phyloP scores from a whole-genome alignment of 2,888 invertebrate genomes.

The Drosophila neutralis region DNA sequence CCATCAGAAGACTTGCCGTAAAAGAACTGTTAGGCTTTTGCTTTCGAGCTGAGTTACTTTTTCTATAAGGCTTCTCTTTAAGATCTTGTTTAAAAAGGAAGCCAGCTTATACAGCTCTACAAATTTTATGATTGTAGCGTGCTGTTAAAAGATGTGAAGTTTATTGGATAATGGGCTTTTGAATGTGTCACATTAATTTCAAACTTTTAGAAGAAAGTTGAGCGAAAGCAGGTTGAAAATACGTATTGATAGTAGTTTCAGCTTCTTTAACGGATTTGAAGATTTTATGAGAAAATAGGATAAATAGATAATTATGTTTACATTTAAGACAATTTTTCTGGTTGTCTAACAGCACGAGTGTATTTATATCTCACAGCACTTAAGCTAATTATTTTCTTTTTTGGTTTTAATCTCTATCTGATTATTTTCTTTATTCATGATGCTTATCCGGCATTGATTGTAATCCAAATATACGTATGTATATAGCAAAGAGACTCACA shows the following conservation, averaged over 20 bases:
- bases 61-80: slow-evolving; percentile 48
- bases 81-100: slow-evolving; percentile 23
- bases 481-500: slow-evolving; percentile 1
- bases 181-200: slow-evolving; percentile 27
- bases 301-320: not conserved
- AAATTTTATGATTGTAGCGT: slow-evolving; percentile 13
- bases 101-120: slow-evolving; percentile 22
- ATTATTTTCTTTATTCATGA: slow-evolving; percentile 6
- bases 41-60: slow-evolving; percentile 35
- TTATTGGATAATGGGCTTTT: slow-evolving; percentile 22
- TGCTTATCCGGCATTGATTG: slow-evolving; percentile 37
- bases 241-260: not conserved
- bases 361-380: not conserved
- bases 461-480: slow-evolving; percentile 17
- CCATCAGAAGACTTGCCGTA: slow-evolving; percentile 23
- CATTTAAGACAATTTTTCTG: not conserved
- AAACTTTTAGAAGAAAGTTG: slow-evolving; percentile 30
- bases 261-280: not conserved
- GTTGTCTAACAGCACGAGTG: not conserved
- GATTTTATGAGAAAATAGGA: not conserved
- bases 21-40: slow-evolving; percentile 20
- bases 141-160: slow-evolving; percentile 22
- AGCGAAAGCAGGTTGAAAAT: not conserved
- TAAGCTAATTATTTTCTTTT: not conserved
- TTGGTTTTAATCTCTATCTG: not conserved